These are phyloP conservation scores for Babylonia areolata DNA, from an alignment of 1,140 invertebrate species.

Conservation along the genomic window DNA sequence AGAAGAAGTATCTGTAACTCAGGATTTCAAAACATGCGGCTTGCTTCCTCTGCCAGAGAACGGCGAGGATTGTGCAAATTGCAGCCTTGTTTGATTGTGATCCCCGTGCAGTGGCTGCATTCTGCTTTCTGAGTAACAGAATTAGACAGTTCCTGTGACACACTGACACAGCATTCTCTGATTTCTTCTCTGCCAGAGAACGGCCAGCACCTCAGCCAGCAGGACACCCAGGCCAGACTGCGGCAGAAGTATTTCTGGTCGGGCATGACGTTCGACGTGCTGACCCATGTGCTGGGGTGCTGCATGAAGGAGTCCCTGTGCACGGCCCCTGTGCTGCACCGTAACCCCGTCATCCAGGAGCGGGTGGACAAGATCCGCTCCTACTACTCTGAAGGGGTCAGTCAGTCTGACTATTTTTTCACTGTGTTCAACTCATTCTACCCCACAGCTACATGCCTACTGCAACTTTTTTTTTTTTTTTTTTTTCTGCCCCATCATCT, in stretches of 20 bases:
- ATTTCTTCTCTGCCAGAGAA: conserved; percentile 7
- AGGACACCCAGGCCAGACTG: conserved; percentile 38
- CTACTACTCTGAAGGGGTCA: conserved; percentile 33
- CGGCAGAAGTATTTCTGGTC: conserved; percentile 33
- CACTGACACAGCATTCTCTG: neutral
- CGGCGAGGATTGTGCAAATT: too few relatives aligned
- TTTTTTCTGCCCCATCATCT: too few relatives aligned
- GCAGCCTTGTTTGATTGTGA: too few relatives aligned
- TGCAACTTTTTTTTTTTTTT: too few relatives aligned
- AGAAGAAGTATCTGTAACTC: too few relatives aligned
- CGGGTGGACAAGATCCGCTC: conserved; percentile 43
- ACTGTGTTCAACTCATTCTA: too few relatives aligned
- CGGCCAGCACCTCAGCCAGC: conserved; percentile 36
- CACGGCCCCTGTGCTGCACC: conserved; percentile 7
- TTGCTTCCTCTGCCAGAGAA: too few relatives aligned
- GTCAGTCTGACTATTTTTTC: neutral
- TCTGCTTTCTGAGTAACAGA: too few relatives aligned
- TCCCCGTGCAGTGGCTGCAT: too few relatives aligned
- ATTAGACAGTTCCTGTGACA: too few relatives aligned
- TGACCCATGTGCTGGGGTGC: conserved; percentile 26
- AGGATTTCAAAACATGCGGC: too few relatives aligned
- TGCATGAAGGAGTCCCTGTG: conserved; percentile 25
- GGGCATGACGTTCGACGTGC: conserved; percentile 41
- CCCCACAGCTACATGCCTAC: too few relatives aligned
- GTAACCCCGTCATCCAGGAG: conserved; percentile 40